Conservation (phyloP, 2,888 invertebrate genomes). For the Globia sparganii region DNA sequence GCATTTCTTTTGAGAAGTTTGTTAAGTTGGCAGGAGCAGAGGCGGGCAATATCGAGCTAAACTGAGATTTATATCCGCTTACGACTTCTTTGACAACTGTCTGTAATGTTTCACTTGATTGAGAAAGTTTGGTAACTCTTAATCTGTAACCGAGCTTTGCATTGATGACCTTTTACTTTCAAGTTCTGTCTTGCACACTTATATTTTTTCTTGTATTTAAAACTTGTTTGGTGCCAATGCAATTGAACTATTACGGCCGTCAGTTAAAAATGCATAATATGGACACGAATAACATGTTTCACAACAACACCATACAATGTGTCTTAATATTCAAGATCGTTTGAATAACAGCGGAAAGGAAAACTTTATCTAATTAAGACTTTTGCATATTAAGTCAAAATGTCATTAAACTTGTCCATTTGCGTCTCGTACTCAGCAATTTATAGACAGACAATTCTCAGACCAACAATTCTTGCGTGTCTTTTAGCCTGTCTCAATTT, state of each 20-base stretch:
- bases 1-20: slow-evolving; percentile 81
- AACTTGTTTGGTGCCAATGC: slow-evolving; percentile 49
- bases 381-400: slow-evolving; percentile 32
- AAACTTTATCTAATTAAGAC: slow-evolving; percentile 32
- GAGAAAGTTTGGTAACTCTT: slow-evolving; percentile 74
- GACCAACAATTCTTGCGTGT: background rate
- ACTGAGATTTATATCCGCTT: slow-evolving; percentile 85
- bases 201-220: too few species aligned
- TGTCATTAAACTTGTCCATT: slow-evolving; percentile 20
- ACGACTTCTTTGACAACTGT: slow-evolving; percentile 82
- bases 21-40: slow-evolving; percentile 76
- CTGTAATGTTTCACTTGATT: slow-evolving; percentile 79
- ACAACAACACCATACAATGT: slow-evolving; percentile 24
- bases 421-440: slow-evolving; percentile 8
- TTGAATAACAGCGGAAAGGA: slow-evolving; percentile 30
- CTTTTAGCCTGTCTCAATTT: slow-evolving; percentile 9
- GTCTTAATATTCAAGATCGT: slow-evolving; percentile 34
- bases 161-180: slow-evolving; percentile 56
- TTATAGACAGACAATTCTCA: slow-evolving; percentile 3
- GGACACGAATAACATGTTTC: slow-evolving; percentile 44
- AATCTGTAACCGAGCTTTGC: slow-evolving; percentile 62
- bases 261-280: slow-evolving; percentile 38
- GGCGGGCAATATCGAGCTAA: slow-evolving; percentile 82
- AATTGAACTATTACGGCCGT: slow-evolving; percentile 39
- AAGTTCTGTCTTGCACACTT: slow-evolving; percentile 37